Evolutionary conservation across 2,797 vertebrate genomes (phyloP), one percentile per base, ranked within the genome.

Genomic region (Ctenopoma kingsleyae): DNA sequence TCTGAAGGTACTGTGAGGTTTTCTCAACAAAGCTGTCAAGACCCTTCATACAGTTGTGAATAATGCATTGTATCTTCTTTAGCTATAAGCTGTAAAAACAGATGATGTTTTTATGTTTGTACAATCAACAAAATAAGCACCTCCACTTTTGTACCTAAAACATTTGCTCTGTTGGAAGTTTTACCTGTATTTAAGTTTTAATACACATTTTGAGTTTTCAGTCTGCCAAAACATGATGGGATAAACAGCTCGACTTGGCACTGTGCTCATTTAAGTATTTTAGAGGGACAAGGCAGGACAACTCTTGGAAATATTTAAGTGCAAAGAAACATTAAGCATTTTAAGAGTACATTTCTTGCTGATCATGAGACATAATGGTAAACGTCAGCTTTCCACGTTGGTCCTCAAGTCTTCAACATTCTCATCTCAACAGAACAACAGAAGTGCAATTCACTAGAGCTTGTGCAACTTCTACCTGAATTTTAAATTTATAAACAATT

Each of bases 301-400:
- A 51, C 73, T 80, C 68, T 46, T 63, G 75, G 62, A 75, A 78
- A 79, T 20, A 47, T 80, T 82, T 89, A 92, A 91, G 92, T 92
- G 92, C 91, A 91, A 90, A 91, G 60, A 88, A 89, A 89, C 46
- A 78, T 86, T 60, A 71, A 87, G 76, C 84, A 73, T 91, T n/a
- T 87, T 91, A 83, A 9, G 83, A 84, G 82, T 87, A 80, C 80
- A 70, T 83, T 83, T 81, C 78, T 55, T 52, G 71, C 75, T 81
- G 81, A 83, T 81, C 76, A 38, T 7, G 66, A 90, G 83, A 87
- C 70, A 69, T 65, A 87, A 87, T 89, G 69, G 79, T 82, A 84
- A 84, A 87, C 80, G 63, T 81, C 67, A 67, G 70, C 80, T 75
- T 59, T 70, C 76, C 59, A 52, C 16, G 46, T 68, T 44, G 71